These are phyloP conservation scores for Centruroides vittatus DNA, from an alignment of 1,140 invertebrate species.

Conservation along the genomic window DNA sequence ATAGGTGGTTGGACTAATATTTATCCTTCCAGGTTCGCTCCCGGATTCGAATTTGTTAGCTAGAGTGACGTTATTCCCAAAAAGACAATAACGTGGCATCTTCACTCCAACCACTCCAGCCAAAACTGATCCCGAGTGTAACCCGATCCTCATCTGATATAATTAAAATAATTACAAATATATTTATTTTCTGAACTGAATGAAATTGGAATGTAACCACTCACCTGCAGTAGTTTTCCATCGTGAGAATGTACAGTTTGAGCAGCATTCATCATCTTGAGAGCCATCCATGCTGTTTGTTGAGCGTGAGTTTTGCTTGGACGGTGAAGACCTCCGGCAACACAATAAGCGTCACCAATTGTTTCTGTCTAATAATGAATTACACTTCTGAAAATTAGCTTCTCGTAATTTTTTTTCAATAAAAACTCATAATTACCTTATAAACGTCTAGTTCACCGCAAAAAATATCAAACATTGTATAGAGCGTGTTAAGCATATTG, in stretches of 20 bases:
- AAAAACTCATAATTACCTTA: constrained; percentile 41
- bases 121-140: constrained; percentile 75
- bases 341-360: constrained; percentile 66
- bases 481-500: constrained; percentile 86
- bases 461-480: constrained; percentile 83
- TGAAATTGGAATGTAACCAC: background rate
- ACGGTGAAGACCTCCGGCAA: constrained; percentile 47
- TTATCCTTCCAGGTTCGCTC: constrained; percentile 74
- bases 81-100: constrained; percentile 67
- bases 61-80: constrained; percentile 69
- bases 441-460: constrained; percentile 90
- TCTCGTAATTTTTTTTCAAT: no score
- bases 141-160: constrained; percentile 77
- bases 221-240: constrained; percentile 73
- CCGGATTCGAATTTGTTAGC: constrained; percentile 38
- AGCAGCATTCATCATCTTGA: constrained; percentile 81
- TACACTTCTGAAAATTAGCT: no score
- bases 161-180: background rate
- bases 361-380: constrained; percentile 52
- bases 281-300: constrained; percentile 88
- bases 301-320: constrained; percentile 70
- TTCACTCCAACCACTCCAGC: constrained; percentile 61
- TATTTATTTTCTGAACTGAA: no score
- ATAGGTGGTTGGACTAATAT: constrained; percentile 81
- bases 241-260: constrained; percentile 72